Base-by-base conservation (phyloP, 2,888 invertebrate species). In the Ectemnius continuus region DNA sequence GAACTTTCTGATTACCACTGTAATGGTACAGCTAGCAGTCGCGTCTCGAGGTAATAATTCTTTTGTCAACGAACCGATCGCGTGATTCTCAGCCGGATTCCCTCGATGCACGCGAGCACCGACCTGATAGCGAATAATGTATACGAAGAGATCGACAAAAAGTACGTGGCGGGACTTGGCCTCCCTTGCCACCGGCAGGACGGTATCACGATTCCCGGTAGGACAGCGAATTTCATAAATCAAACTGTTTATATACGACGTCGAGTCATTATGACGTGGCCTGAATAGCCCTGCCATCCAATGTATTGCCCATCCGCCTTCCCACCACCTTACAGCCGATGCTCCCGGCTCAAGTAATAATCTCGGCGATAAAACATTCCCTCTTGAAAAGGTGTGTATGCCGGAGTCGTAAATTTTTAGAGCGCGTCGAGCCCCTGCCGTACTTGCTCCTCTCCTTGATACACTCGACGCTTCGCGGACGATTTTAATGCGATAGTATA, bases 401-500 rank as follows among this genome's bases (percentile, higher is more conserved):
- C 61, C 56, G 63, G 70, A 74, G 45, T 45, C 46, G 61, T 61
- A 61, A 61, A 61, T 61, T 61, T 61, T 11, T 18, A 45, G 16
- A 61, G 18, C 45, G 16, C 26, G 13, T 48, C 47, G 26, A 18
- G 47, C 5, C 48, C 23, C 62, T 70, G 46, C 56, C 6, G 8
- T 36, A 8, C 36, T 36, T 6, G 36, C 8, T 52, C 16, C 5
- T 52, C 16, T 16, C 52, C 52, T 52, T 52, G 14, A 16, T 16
- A 18, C 47, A 46, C 58, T 57, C 61, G 62, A 64, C 64, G 48
- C 58, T 61, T 64, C 61, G 59, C 52, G 70, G 68, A 67, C 67
- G 57, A 75, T 77, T 77, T 75, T 77, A 77, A 77, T 69, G 75
- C 72, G 63, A 11, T 36, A 36, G 52, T 52, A 14, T 52, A 52